A percentile compares a stretch with the other conserved stretches of the same genome.
phyloP scores from a whole-genome alignment of 2,113 vertebrate species.

The Phrynocephalus versicolor region DNA sequence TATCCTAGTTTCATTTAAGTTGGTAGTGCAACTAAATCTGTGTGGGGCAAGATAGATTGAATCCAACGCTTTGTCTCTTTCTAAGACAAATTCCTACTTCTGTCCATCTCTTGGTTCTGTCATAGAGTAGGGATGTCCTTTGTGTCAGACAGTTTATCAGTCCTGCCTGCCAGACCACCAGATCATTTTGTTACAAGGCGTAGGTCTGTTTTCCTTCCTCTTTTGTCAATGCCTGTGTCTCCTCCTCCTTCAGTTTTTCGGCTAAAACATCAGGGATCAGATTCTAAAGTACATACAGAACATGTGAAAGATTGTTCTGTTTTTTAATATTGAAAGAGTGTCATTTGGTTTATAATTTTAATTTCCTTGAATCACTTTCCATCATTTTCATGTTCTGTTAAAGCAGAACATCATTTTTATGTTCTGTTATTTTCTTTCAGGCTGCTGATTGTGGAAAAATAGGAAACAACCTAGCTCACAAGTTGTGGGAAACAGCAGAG shows the following conservation, averaged over 20 bases:
- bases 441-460: conserved; percentile 27
- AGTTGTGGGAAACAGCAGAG: conserved; percentile 21
- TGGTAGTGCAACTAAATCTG: too few species aligned
- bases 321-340: not conserved
- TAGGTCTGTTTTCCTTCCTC: not conserved
- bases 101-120: not conserved
- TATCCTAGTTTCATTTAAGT: too few species aligned
- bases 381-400: conserved; percentile 40
- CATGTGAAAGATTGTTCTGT: not conserved
- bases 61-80: too few species aligned
- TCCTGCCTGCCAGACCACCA: not conserved
- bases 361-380: conserved; percentile 30
- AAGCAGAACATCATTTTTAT: too few species aligned
- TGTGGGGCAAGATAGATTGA: too few species aligned
- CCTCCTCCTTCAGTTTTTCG: not conserved
- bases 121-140: not conserved
- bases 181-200: not conserved
- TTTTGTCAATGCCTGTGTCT: not conserved
- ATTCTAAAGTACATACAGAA: not conserved
- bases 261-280: rapidly evolving
- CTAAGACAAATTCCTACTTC: too few species aligned
- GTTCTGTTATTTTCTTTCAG: conserved; percentile 22
- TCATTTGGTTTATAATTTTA: conserved; percentile 28
- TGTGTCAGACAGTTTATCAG: not conserved
- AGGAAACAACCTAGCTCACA: conserved; percentile 21